A percentile compares a stretch with the other conserved stretches of the same genome.
Conservation (phyloP, 2,797 vertebrate genomes). For the Galago senegalensis region DNA sequence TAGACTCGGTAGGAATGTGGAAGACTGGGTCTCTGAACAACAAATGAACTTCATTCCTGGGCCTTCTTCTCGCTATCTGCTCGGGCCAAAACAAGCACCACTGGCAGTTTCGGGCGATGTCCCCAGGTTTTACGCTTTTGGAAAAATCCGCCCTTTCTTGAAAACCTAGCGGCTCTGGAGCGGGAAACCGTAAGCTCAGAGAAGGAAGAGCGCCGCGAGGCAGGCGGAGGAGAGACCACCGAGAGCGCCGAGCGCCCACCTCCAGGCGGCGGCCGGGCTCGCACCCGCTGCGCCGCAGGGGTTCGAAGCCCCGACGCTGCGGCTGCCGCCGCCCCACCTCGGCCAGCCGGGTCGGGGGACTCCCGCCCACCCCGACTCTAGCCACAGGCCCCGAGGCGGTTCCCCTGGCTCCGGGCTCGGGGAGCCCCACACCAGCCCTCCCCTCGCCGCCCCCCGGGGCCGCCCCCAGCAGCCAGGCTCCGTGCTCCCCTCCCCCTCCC, state of each 20-base stretch:
- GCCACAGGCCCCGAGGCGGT: neutral
- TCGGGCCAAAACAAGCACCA: neutral
- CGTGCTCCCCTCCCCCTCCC: neutral
- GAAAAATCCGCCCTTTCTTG: neutral
- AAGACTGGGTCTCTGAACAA: neutral
- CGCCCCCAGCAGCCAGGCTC: neutral
- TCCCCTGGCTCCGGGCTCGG: neutral
- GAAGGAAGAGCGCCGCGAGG: neutral
- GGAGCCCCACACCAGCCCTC: too few relatives aligned
- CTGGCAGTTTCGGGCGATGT: neutral
- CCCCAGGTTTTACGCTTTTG: neutral
- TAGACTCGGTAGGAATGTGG: accelerated
- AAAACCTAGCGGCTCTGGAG: accelerated
- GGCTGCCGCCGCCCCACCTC: neutral
- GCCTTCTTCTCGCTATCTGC: neutral
- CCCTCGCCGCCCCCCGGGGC: too few relatives aligned
- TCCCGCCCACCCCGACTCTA: neutral
- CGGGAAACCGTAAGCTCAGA: accelerated
- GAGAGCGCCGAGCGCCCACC: too few relatives aligned
- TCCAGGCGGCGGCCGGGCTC: neutral
- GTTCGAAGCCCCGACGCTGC: accelerated
- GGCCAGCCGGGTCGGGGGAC: neutral
- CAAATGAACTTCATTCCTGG: neutral
- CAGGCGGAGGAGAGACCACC: too few relatives aligned
- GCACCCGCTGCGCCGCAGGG: accelerated